Conservation (phyloP, 2,888 invertebrate genomes). For the Thera obeliscata region DNA sequence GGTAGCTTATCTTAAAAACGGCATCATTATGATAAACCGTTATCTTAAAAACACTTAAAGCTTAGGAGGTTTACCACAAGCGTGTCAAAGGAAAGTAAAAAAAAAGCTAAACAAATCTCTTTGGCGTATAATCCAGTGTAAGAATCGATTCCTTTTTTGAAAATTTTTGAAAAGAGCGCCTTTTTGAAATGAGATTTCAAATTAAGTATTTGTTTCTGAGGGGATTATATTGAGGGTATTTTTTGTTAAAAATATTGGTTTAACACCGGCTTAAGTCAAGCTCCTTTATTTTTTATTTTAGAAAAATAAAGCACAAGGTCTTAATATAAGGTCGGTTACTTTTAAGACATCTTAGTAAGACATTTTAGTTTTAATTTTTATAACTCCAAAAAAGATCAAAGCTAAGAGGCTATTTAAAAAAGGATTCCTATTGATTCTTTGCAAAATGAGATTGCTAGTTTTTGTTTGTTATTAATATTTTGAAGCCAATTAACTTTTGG, state of each 20-base stretch:
- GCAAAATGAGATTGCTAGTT: background rate
- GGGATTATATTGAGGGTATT: constrained; percentile 5
- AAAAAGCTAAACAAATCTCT: constrained; percentile 34
- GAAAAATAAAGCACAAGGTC: background rate
- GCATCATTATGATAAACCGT: constrained; percentile 66
- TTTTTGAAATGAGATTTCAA: constrained; percentile 20
- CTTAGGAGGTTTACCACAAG: constrained; percentile 45
- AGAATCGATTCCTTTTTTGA: constrained; percentile 17
- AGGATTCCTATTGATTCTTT: background rate
- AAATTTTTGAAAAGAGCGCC: constrained; percentile 2
- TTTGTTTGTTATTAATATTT: constrained; percentile 12
- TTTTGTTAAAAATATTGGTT: constrained; percentile 3
- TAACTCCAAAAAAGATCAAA: background rate
- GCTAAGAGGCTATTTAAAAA: background rate
- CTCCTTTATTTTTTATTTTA: background rate
- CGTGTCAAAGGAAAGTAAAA: constrained; percentile 51
- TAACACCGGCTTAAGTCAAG: background rate
- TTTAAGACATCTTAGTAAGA: background rate
- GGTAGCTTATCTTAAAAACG: constrained; percentile 70
- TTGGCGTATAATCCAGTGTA: constrained; percentile 12
- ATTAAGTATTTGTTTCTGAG: constrained; percentile 20
- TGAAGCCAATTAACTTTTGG: constrained; percentile 21
- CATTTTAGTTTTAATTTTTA: background rate
- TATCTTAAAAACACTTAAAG: constrained; percentile 48
- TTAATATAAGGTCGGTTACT: background rate